Base-by-base conservation (phyloP, 2,888 invertebrate genomes). In the Hartigia nigra region DNA sequence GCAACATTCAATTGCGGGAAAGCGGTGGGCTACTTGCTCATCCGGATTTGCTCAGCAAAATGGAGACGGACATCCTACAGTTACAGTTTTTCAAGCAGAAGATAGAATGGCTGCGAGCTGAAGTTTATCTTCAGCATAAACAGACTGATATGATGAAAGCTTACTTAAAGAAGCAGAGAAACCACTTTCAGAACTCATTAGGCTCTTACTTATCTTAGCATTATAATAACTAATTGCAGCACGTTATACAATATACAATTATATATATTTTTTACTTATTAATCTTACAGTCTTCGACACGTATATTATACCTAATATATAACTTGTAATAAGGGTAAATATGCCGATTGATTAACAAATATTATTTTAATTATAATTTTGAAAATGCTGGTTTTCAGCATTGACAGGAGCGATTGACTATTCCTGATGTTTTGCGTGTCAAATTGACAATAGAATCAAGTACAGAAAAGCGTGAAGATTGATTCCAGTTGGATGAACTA, bases 31-130 rank as follows among this genome's bases (percentile, higher is more conserved):
- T 85, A 12, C 74, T 84, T 14, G 81, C 76, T 5, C 82, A 77
- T 31, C 84, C 84, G 12, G 76, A 35, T 32, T 79, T 85, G 74
- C 32, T 85, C 0, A 74, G 70, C 72, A 83, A 83, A 82, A 83
- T 87, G 83, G 79, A 79, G 74, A 14, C 39, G 1, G 84, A 83
- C 69, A 70, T 69, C n/a, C 74, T 74, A 31, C 74, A 81, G 76
- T 74, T 83, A 2, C n/a, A 70, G 35, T 74, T 72, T 74, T 36
- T 85, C 31, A 81, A 79, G 72, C 74, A 76, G 23, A 76, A 34
- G 31, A 72, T 34, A 72, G 31, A 34, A 12, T 14, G 34, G 23
- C 31, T 75, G 75, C 32, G 31, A 35, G 75, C 32, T 35, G 75
- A 36, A 35, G 34, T 75, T 35, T 31, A 32, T 72, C 31, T 72